Conservation (phyloP, 2,797 vertebrate genomes). For the Diplodus puntazzo region DNA sequence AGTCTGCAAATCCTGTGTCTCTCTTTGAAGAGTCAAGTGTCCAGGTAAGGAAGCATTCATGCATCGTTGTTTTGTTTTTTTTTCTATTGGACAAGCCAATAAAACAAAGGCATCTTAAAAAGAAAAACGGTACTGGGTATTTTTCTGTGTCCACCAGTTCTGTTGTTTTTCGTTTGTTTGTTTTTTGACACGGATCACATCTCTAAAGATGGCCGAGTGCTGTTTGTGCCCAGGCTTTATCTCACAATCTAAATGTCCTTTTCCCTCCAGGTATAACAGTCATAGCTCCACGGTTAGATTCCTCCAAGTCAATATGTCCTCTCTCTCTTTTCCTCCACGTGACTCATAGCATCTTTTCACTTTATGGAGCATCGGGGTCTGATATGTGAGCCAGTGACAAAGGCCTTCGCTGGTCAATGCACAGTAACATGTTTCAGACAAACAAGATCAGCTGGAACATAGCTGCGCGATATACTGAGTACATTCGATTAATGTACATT, state of each 20-base stretch:
- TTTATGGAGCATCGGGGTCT: constrained; percentile 35
- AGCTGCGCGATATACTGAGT: background rate
- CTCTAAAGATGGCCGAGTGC: constrained; percentile 17
- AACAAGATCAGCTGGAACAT: background rate
- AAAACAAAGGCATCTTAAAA: no score
- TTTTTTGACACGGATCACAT: constrained; percentile 3
- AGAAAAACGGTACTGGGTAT: background rate
- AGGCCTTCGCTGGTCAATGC: background rate
- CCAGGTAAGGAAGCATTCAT: background rate
- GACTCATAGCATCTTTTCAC: constrained; percentile 31
- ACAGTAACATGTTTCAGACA: background rate
- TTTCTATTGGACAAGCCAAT: background rate
- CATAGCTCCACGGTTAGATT: constrained; percentile 29
- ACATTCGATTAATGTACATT: background rate
- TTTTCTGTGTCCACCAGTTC: constrained; percentile 1
- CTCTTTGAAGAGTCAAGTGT: background rate
- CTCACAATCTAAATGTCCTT: constrained; percentile 48
- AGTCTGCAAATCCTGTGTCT: background rate
- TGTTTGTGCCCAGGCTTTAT: constrained; percentile 43
- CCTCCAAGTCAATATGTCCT: constrained; percentile 38
- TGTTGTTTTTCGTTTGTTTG: constrained; percentile 11
- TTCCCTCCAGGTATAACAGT: constrained; percentile 35
- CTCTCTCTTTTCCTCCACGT: constrained; percentile 6
- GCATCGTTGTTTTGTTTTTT: no score
- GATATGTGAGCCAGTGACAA: constrained; percentile 33